phyloP scores from a whole-genome alignment of 2,888 invertebrate species.

The Sclerodermus sp. region DNA sequence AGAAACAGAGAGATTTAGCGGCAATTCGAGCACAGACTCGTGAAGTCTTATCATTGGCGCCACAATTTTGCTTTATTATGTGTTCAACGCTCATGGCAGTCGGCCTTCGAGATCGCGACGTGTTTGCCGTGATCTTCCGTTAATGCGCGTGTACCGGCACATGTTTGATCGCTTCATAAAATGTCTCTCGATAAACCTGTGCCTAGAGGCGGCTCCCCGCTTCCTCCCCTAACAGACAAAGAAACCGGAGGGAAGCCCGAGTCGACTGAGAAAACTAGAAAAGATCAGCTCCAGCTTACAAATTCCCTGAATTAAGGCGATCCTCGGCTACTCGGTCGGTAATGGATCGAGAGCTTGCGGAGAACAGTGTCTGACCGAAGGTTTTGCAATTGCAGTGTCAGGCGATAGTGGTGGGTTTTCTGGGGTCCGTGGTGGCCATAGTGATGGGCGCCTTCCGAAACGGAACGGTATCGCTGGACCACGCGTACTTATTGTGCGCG shows the following conservation, averaged over 20 bases:
- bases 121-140: slow-evolving; percentile 22
- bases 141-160: slow-evolving; percentile 4
- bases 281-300: no score
- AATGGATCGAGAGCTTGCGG: no score
- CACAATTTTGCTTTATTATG: slow-evolving; percentile 31
- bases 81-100: slow-evolving; percentile 16
- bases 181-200: slow-evolving; percentile 10
- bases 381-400: slow-evolving; percentile 62
- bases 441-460: slow-evolving; percentile 69
- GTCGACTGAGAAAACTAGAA: no score
- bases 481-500: slow-evolving; percentile 73
- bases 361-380: no score
- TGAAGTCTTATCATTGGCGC: slow-evolving; percentile 31
- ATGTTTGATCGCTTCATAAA: slow-evolving; percentile 21
- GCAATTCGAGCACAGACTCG: no score
- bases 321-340: no score
- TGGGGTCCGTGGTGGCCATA: slow-evolving; percentile 71
- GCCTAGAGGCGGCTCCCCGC: no score
- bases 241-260: no score
- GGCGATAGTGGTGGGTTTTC: slow-evolving; percentile 73
- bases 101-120: slow-evolving; percentile 22
- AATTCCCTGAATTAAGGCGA: no score
- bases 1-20: no score
- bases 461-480: slow-evolving; percentile 66
- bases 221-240: no score